Conservation (phyloP, 2,888 invertebrate genomes). For the Synergus gifuensis region DNA sequence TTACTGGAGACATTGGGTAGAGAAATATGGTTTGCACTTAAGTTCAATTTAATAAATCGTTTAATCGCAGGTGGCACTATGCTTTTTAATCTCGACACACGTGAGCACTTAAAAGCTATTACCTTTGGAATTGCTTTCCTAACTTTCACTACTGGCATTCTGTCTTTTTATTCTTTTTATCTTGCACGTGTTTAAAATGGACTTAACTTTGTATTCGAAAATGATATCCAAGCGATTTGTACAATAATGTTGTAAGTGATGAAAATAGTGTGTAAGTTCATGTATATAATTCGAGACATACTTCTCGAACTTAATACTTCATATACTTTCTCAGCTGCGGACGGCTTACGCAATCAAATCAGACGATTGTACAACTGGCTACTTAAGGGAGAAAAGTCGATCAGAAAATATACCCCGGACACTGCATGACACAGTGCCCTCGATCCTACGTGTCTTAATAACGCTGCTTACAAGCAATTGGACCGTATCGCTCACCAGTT, state of each 20-base stretch:
- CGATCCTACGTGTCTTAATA: conserved; percentile 48
- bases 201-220: background rate
- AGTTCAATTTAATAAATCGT: conserved; percentile 15
- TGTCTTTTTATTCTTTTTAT: conserved; percentile 17
- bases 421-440: conserved; percentile 60
- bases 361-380: conserved; percentile 27
- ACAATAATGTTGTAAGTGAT: conserved; percentile 8
- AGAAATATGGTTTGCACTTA: background rate
- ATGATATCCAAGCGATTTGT: background rate
- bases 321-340: conserved; percentile 40
- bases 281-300: background rate
- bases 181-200: background rate
- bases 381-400: conserved; percentile 54
- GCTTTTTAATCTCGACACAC: conserved; percentile 21
- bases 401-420: conserved; percentile 53
- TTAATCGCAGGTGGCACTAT: background rate
- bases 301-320: too few species aligned
- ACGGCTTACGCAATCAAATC: conserved; percentile 51
- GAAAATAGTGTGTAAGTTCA: conserved; percentile 43
- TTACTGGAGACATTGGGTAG: background rate
- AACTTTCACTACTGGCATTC: conserved; percentile 48
- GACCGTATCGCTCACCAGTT: conserved; percentile 48
- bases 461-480: conserved; percentile 47
- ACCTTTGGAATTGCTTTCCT: conserved; percentile 51
- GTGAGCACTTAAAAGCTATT: conserved; percentile 43